Evolutionary conservation across 2,113 vertebrate species (phyloP), one percentile per base, ranked within the genome.

Genomic region (Laterallus jamaicensis): DNA sequence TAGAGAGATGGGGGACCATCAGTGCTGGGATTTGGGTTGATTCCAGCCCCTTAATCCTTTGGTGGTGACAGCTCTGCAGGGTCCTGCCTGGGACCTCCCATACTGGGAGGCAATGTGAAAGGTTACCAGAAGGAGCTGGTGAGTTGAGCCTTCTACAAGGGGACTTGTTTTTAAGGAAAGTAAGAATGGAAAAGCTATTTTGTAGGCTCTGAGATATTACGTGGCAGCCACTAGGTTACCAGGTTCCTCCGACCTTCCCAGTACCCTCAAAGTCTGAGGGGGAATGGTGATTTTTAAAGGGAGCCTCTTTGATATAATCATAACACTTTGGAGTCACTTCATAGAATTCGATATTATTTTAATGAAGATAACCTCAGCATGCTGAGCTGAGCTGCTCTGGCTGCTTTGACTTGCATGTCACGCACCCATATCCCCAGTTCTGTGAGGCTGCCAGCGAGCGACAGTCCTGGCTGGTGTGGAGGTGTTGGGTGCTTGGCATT

Each of bases 71-170:
- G 37, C 47, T 88, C 47, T 82, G 78, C 66, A 59, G 56, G 14
- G 32, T 76, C 20, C 75, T 21, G 24, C 75, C 37, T 15, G 56
- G 44, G 44, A 47, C 44, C 44, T 47, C 44, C 39, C 5, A 42
- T 7, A 1, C 59, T 47, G 47, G 18, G 29, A 35, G 32, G 32
- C 32, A 88, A 1, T 1, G 6, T 0, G 0, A 32, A 91, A 40
- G 39, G 14, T 3, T 6, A 7, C 1, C 39, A 47, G 44, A 39
- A 63, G 18, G 12, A 35, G n/a, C 47, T 11, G 4, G 5, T 39
- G 10, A 62, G 1, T n/a, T 7, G 5, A 58, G 10, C 42, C 12
- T 70, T 39, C 40, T 77, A 37, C 47, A 21, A 26, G 19, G 15
- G 11, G 9, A 18, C 31, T 69, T 44, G 1, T 28, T 59, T 70